Conservation (phyloP, 2,888 invertebrate genomes). For the Willowsia nigromaculata region DNA sequence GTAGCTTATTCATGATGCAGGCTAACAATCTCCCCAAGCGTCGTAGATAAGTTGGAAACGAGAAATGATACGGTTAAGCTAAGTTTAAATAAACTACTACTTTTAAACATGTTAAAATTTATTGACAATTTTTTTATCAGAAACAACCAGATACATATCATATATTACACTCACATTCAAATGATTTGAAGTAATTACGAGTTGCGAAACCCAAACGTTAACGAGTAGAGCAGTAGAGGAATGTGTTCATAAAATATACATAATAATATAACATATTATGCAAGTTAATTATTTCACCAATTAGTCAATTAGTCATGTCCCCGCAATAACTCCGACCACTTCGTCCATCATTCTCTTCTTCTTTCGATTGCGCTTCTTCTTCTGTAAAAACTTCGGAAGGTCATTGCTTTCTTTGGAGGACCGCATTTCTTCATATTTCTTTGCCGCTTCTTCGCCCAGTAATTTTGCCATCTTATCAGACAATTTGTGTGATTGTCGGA, state of each 20-base stretch:
- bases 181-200: too few species aligned
- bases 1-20: constrained; percentile 42
- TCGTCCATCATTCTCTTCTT: background rate
- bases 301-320: background rate
- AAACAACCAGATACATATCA: too few species aligned
- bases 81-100: background rate
- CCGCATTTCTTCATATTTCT: too few species aligned
- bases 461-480: background rate
- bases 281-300: too few species aligned
- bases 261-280: too few species aligned
- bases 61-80: background rate
- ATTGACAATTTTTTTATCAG: too few species aligned
- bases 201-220: too few species aligned
- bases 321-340: background rate
- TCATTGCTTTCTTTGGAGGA: background rate
- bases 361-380: background rate
- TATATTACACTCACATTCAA: too few species aligned
- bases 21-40: constrained; percentile 40
- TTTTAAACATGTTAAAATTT: too few species aligned
- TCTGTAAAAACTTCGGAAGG: background rate
- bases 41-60: constrained; percentile 52
- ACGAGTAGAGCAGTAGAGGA: too few species aligned
- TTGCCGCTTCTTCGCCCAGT: background rate
- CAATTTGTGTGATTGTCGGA: background rate
- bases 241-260: too few species aligned